Evolutionary conservation across 2,888 invertebrate genomes (phyloP).

Genomic region (Heteropelma amictum): DNA sequence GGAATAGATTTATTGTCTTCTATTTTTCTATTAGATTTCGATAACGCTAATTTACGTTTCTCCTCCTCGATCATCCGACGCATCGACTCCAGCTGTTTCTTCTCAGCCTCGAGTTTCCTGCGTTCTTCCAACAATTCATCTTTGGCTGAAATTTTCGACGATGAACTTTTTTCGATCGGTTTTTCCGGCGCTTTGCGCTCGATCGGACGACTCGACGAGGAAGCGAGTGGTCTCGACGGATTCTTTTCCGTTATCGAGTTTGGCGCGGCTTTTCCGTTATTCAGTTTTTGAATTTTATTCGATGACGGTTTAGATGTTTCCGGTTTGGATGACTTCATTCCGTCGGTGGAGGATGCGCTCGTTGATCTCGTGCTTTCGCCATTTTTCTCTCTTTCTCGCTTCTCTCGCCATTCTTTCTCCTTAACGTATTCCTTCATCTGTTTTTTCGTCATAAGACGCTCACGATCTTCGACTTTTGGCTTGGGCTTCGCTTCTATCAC

Average conservation of each 20-base stretch:
- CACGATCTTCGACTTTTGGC: slow-evolving; percentile 79
- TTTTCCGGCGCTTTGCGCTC: slow-evolving; percentile 42
- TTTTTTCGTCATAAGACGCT: slow-evolving; percentile 88
- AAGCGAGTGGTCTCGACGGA: slow-evolving; percentile 35
- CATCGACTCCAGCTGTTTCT: slow-evolving; percentile 71
- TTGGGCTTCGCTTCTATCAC: slow-evolving; percentile 80
- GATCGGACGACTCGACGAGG: slow-evolving; percentile 18
- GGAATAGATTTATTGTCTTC: slow-evolving; percentile 56
- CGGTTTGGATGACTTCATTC: slow-evolving; percentile 53
- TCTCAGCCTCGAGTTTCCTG: slow-evolving; percentile 71
- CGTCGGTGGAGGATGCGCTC: slow-evolving; percentile 26
- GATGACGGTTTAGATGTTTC: slow-evolving; percentile 54
- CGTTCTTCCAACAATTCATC: slow-evolving; percentile 71
- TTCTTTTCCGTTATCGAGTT: slow-evolving; percentile 52
- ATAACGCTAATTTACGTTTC: slow-evolving; percentile 65
- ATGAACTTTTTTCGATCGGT: slow-evolving; percentile 35
- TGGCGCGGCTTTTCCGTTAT: slow-evolving; percentile 43
- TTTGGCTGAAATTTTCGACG: slow-evolving; percentile 60
- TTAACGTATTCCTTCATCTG: slow-evolving; percentile 88
- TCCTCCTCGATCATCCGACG: slow-evolving; percentile 73
- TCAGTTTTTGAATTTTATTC: slow-evolving; percentile 62
- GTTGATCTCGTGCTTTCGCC: slow-evolving; percentile 51
- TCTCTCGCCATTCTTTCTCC: slow-evolving; percentile 84
- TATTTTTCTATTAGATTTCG: slow-evolving; percentile 60
- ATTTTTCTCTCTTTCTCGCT: slow-evolving; percentile 70